Conservation (phyloP, 2,797 vertebrate species). For the Protonibea diacanthus region DNA sequence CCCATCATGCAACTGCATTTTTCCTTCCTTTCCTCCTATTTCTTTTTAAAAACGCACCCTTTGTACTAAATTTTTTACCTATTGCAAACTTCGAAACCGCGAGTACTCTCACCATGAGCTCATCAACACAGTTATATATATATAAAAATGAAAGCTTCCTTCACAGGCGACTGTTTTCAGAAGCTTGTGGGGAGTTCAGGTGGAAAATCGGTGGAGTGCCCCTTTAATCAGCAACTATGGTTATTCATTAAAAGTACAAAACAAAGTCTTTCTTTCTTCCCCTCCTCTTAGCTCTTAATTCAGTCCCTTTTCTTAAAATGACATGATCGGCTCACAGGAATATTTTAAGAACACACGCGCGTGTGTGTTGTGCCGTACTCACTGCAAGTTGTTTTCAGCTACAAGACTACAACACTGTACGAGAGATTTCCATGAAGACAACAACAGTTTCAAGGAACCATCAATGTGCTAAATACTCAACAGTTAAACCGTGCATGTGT, state of each 20-base stretch:
- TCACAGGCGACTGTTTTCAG: not conserved
- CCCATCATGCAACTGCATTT: not conserved
- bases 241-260: conserved; percentile 40
- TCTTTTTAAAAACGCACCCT: not conserved
- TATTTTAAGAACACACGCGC: not conserved
- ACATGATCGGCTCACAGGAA: conserved; percentile 10
- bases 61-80: not conserved
- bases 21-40: not conserved
- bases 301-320: conserved; percentile 36
- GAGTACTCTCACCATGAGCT: too few relatives aligned
- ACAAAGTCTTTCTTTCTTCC: not conserved
- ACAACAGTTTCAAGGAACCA: conserved; percentile 14
- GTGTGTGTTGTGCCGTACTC: not conserved
- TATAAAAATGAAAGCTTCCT: not conserved
- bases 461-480: conserved; percentile 35
- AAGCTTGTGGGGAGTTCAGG: not conserved
- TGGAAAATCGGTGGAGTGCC: conserved; percentile 1
- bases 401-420: not conserved
- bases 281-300: conserved; percentile 2
- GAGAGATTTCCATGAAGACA: conserved; percentile 9
- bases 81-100: not conserved
- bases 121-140: too few relatives aligned
- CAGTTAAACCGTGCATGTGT: conserved; percentile 55
- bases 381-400: not conserved
- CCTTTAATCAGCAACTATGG: conserved; percentile 38